These are phyloP conservation scores for Clarias fuscus DNA, from an alignment of 2,797 vertebrate species.

Conservation along the genomic window DNA sequence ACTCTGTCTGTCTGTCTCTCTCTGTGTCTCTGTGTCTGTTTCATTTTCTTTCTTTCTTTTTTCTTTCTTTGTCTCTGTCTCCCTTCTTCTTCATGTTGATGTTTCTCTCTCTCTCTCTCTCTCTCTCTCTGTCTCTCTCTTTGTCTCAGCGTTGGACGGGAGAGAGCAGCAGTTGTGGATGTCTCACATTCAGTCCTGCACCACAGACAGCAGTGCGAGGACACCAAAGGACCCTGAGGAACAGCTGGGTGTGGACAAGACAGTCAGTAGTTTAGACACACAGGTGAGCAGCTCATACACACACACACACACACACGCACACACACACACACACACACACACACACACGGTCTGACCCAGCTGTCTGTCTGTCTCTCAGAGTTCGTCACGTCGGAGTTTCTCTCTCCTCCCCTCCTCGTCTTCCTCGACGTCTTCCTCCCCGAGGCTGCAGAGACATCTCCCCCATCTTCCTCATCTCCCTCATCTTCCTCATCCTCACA, in stretches of 20 bases:
- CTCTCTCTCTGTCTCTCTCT: constrained; percentile 13
- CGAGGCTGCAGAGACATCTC: constrained; percentile 81
- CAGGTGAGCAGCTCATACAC: constrained; percentile 66
- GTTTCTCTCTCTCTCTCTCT: neutral
- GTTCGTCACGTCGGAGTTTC: constrained; percentile 82
- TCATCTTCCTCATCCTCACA: constrained; percentile 94
- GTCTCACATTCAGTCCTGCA: constrained; percentile 90
- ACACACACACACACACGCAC: neutral
- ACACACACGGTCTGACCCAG: neutral
- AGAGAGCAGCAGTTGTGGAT: constrained; percentile 96
- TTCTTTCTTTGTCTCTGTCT: constrained; percentile 21
- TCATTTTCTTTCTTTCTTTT: neutral
- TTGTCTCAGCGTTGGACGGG: constrained; percentile 80
- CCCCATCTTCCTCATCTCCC: constrained; percentile 73
- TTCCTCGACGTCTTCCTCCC: constrained; percentile 84
- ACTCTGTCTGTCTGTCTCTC: neutral
- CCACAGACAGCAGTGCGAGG: constrained; percentile 67
- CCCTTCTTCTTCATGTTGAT: neutral
- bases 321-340: constrained; percentile 21
- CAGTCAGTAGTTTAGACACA: constrained; percentile 66
- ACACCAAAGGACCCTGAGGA: constrained; percentile 75
- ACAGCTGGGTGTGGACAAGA: constrained; percentile 70
- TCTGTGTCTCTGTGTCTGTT: neutral
- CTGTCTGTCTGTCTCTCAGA: constrained; percentile 69
- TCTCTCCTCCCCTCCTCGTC: constrained; percentile 88